Percentiles rank a stretch among this genome's conserved stretches.
Conservation (phyloP, 2,888 invertebrate species). For the Shargacucullia verbasci region DNA sequence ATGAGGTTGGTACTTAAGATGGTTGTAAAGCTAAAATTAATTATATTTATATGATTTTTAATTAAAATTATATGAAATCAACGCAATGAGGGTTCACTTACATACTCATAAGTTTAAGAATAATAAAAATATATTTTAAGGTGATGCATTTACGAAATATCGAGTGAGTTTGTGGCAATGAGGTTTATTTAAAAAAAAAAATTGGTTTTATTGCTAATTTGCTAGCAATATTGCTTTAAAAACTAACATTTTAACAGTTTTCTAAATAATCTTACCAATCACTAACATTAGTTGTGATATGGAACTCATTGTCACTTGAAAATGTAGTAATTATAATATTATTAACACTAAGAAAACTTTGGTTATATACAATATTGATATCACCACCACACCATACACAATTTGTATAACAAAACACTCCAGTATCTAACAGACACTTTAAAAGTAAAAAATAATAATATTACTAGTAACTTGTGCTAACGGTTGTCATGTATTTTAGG, state of each 20-base stretch:
- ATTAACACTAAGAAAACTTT: conserved; percentile 24
- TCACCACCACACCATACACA: neutral
- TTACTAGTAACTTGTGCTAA: too few species aligned
- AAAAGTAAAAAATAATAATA: too few species aligned
- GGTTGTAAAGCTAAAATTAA: conserved; percentile 44
- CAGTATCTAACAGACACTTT: too few species aligned
- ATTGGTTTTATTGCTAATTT: too few species aligned
- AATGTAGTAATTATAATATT: conserved; percentile 2
- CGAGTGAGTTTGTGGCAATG: conserved; percentile 37
- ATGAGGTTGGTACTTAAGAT: conserved; percentile 64
- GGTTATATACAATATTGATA: conserved; percentile 1
- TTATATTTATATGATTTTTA: conserved; percentile 32
- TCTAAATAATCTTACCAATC: neutral
- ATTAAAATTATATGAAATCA: conserved; percentile 37
- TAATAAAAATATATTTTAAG: conserved; percentile 47
- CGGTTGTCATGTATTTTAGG: too few species aligned
- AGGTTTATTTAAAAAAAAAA: conserved; percentile 1
- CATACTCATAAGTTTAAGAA: conserved; percentile 61
- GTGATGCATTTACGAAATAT: conserved; percentile 60
- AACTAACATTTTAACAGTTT: conserved; percentile 10
- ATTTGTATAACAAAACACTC: neutral
- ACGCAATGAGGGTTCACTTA: conserved; percentile 52
- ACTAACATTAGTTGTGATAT: conserved; percentile 17
- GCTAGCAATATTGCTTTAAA: conserved; percentile 20
- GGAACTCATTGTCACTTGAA: conserved; percentile 30